Conservation (phyloP, 1,140 invertebrate genomes). For the Hetaerina americana region DNA sequence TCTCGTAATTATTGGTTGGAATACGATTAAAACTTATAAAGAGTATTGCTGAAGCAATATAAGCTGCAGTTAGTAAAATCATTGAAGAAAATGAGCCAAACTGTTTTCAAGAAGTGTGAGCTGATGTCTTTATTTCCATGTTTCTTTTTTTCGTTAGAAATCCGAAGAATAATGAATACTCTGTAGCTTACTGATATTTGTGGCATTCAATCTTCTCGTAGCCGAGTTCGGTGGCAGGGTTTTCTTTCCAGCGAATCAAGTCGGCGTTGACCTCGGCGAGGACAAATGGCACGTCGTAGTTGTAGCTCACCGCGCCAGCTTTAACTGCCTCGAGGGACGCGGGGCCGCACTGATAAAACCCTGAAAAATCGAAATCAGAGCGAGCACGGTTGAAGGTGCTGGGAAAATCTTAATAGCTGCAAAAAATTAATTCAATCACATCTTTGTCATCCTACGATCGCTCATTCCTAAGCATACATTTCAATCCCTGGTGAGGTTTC, state of each 20-base stretch:
- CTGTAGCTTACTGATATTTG: slow-evolving; percentile 52
- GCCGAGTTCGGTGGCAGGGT: slow-evolving; percentile 27
- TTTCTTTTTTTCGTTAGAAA: neutral
- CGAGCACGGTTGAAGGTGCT: too few relatives aligned
- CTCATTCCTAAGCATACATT: too few relatives aligned
- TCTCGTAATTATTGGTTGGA: too few relatives aligned
- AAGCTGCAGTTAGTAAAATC: too few relatives aligned
- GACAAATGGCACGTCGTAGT: slow-evolving; percentile 48
- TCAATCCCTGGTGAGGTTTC: too few relatives aligned
- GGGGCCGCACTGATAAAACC: slow-evolving; percentile 46
- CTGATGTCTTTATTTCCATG: neutral
- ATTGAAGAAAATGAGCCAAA: neutral
- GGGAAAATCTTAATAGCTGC: too few relatives aligned
- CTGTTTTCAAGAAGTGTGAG: slow-evolving; percentile 12
- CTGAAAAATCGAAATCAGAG: too few relatives aligned
- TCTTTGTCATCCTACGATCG: too few relatives aligned
- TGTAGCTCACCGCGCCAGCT: slow-evolving; percentile 43
- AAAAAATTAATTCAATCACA: too few relatives aligned
- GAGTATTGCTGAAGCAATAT: too few relatives aligned
- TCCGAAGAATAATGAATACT: slow-evolving; percentile 21
- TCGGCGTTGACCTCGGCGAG: slow-evolving; percentile 52
- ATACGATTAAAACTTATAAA: too few relatives aligned
- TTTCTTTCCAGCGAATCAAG: slow-evolving; percentile 29
- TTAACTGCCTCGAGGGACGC: slow-evolving; percentile 46
- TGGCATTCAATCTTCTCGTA: slow-evolving; percentile 50